Conservation (phyloP, 1,140 invertebrate genomes). For the Amphibalanus amphitrite region DNA sequence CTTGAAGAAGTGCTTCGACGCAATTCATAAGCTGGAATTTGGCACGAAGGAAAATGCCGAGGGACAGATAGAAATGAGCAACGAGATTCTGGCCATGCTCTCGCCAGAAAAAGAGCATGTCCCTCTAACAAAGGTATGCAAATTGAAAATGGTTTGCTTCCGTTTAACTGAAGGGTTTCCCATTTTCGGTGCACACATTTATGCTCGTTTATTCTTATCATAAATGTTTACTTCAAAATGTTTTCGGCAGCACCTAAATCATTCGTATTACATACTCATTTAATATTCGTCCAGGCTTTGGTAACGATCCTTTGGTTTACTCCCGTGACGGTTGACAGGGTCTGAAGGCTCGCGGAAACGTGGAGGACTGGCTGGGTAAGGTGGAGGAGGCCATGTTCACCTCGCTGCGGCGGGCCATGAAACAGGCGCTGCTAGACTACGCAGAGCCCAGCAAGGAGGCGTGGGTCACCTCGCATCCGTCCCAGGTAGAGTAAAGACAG, state of each 20-base stretch:
- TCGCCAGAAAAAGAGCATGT: neutral
- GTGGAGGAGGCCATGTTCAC: constrained; percentile 70
- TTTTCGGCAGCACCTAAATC: no score
- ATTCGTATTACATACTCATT: no score
- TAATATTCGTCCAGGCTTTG: no score
- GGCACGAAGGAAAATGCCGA: constrained; percentile 22
- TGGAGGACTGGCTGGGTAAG: constrained; percentile 74
- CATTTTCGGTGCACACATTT: no score
- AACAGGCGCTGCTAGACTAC: constrained; percentile 44
- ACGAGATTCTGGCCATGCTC: neutral
- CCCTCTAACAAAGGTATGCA: neutral
- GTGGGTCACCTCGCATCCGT: constrained; percentile 38
- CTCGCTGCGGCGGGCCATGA: constrained; percentile 52
- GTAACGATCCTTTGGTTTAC: no score
- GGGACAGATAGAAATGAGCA: neutral
- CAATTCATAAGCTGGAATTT: constrained; percentile 59
- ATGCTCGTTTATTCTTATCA: no score
- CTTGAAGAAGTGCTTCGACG: constrained; percentile 76
- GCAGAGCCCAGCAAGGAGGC: constrained; percentile 32
- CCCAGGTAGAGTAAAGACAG: no score
- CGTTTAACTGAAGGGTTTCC: no score
- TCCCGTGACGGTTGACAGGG: constrained; percentile 45
- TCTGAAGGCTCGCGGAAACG: constrained; percentile 64
- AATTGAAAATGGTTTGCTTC: no score
- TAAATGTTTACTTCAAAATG: no score